These are phyloP conservation scores for Heliconius hermathena DNA, from an alignment of 1,140 invertebrate species.

Conservation along the genomic window DNA sequence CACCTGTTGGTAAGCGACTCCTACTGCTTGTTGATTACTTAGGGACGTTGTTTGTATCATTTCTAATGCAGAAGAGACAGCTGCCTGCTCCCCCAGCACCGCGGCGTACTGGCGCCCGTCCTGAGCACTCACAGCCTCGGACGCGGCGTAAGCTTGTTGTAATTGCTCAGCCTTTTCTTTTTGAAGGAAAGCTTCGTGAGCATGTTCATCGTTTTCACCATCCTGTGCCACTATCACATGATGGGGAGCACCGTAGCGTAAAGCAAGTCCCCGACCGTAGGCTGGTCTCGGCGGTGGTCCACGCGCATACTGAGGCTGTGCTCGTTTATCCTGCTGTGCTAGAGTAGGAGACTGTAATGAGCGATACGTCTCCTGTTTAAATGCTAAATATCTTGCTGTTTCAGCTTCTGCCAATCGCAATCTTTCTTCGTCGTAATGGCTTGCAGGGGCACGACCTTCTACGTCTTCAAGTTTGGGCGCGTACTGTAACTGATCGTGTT, in stretches of 20 bases:
- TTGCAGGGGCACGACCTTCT: conserved; percentile 37
- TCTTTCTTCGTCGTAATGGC: conserved; percentile 69
- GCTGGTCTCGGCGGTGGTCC: conserved; percentile 41
- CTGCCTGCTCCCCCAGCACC: conserved; percentile 59
- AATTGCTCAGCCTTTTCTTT: conserved; percentile 60
- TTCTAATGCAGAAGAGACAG: conserved; percentile 64
- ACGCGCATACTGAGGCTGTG: neutral
- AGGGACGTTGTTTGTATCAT: conserved; percentile 74
- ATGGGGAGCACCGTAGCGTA: conserved; percentile 66
- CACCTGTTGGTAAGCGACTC: conserved; percentile 74
- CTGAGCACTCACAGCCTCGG: conserved; percentile 42
- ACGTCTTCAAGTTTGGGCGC: conserved; percentile 59
- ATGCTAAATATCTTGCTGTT: conserved; percentile 67
- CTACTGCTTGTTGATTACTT: conserved; percentile 71
- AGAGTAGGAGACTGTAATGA: conserved; percentile 47
- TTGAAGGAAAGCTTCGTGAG: conserved; percentile 58
- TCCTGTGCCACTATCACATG: conserved; percentile 65
- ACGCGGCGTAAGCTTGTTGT: conserved; percentile 56
- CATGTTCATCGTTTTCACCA: conserved; percentile 55
- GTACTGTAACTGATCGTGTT: conserved; percentile 59
- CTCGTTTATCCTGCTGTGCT: neutral
- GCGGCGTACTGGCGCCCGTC: conserved; percentile 63
- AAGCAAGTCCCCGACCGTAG: conserved; percentile 52
- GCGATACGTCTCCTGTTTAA: conserved; percentile 65
- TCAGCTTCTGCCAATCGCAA: conserved; percentile 64